Percentiles rank a stretch among this genome's conserved stretches.
Conservation (phyloP, 2,113 vertebrate species). For the Macquaria ambigua region DNA sequence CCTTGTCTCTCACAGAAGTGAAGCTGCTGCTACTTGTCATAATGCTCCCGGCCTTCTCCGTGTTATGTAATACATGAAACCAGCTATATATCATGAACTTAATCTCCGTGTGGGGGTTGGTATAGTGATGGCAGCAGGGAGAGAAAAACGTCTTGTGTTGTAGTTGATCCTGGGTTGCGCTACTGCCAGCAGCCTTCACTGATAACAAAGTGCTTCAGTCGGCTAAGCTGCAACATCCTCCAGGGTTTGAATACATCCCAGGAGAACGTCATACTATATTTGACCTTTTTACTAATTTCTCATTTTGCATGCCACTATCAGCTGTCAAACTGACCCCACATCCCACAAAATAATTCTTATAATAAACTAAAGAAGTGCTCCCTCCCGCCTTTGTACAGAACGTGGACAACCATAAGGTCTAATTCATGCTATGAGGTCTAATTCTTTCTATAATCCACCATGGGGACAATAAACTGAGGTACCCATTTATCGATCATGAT, state of each 20-base stretch:
- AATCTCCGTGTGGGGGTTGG: slow-evolving; percentile 48
- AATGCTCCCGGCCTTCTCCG: slow-evolving; percentile 35
- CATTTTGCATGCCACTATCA: background rate
- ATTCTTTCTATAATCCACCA: slow-evolving; percentile 6
- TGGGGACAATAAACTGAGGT: background rate
- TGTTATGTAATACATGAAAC: slow-evolving; percentile 61
- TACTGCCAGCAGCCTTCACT: slow-evolving; percentile 13
- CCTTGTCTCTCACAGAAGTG: slow-evolving; percentile 34
- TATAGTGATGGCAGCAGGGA: slow-evolving; percentile 20
- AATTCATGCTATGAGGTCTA: too few relatives aligned
- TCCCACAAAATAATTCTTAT: background rate
- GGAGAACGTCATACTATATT: background rate
- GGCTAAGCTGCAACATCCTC: background rate
- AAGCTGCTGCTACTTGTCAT: slow-evolving; percentile 32
- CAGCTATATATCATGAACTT: slow-evolving; percentile 49
- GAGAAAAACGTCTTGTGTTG: slow-evolving; percentile 17
- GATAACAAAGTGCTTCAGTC: slow-evolving; percentile 21
- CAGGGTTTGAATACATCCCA: background rate
- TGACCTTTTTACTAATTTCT: background rate
- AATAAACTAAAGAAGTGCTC: background rate
- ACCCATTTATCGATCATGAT: background rate
- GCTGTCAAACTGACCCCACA: background rate
- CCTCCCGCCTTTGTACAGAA: too few relatives aligned
- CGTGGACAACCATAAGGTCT: background rate
- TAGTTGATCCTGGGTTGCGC: slow-evolving; percentile 20